Evolutionary conservation across 2,113 vertebrate genomes (phyloP).

Genomic region (Bothrops jararaca): DNA sequence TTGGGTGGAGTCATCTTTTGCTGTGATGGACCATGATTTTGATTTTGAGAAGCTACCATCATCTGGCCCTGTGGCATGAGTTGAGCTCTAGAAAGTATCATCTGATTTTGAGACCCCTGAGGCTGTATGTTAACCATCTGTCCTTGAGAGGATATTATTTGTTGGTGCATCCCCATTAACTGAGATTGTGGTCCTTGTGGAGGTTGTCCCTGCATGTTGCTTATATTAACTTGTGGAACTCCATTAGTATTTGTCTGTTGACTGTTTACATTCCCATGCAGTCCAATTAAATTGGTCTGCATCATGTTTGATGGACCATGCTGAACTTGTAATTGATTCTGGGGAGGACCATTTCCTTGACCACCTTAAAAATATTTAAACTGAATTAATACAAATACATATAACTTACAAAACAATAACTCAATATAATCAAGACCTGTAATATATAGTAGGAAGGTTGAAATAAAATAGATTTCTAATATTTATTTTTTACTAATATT

Average conservation of each 20-base stretch:
- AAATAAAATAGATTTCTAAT: background rate
- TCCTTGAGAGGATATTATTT: constrained; percentile 88
- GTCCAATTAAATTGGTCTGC: constrained; percentile 87
- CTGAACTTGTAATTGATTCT: constrained; percentile 86
- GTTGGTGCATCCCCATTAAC: constrained; percentile 92
- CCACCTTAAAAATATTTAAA: constrained; percentile 65
- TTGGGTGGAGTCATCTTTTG: constrained; percentile 97
- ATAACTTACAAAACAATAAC: background rate
- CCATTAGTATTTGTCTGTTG: constrained; percentile 77
- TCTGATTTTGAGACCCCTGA: constrained; percentile 84
- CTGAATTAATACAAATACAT: constrained; percentile 29
- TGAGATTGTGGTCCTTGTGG: constrained; percentile 89
- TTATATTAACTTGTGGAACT: constrained; percentile 78
- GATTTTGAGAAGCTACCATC: constrained; percentile 77
- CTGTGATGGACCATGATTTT: constrained; percentile 83
- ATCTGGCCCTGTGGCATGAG: constrained; percentile 78
- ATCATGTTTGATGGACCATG: constrained; percentile 81
- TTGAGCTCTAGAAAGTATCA: constrained; percentile 90
- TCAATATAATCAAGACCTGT: background rate
- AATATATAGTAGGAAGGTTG: background rate
- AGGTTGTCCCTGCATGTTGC: constrained; percentile 83
- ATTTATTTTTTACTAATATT: background rate
- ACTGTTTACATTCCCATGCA: constrained; percentile 85
- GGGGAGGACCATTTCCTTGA: constrained; percentile 81
- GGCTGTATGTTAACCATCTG: constrained; percentile 85